These are phyloP conservation scores for Heliconius ismenius DNA, from an alignment of 2,888 invertebrate genomes.

Conservation along the genomic window DNA sequence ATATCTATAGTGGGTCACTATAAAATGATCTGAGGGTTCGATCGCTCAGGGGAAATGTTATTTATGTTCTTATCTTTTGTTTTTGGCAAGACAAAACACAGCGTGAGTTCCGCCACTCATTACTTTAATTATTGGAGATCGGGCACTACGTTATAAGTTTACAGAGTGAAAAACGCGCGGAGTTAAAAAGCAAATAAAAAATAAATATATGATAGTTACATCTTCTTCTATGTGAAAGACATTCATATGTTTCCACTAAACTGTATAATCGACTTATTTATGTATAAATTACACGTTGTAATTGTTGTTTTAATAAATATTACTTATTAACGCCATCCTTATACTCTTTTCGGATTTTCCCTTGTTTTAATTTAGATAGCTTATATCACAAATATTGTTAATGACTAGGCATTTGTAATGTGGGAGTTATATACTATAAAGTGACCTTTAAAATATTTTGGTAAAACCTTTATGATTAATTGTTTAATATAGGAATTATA, in stretches of 20 bases:
- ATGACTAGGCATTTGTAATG: not conserved
- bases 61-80: not conserved
- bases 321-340: not conserved
- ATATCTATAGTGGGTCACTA: not conserved
- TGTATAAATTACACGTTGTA: too few species aligned
- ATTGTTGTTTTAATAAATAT: not conserved
- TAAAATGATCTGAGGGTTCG: too few species aligned
- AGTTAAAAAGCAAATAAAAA: not conserved
- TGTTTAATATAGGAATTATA: not conserved
- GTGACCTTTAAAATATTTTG: not conserved
- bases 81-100: not conserved
- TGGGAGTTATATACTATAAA: not conserved
- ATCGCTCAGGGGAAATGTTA: too few species aligned
- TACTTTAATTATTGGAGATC: not conserved
- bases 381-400: not conserved
- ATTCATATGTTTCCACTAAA: too few species aligned
- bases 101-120: not conserved
- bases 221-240: too few species aligned
- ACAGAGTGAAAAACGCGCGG: not conserved
- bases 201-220: too few species aligned
- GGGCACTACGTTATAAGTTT: not conserved
- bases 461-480: not conserved
- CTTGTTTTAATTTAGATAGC: not conserved
- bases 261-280: too few species aligned
- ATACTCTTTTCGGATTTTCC: not conserved